Evolutionary conservation across 2,113 vertebrate species (phyloP), one percentile per base, ranked within the genome.

Genomic region (Esox niger): DNA sequence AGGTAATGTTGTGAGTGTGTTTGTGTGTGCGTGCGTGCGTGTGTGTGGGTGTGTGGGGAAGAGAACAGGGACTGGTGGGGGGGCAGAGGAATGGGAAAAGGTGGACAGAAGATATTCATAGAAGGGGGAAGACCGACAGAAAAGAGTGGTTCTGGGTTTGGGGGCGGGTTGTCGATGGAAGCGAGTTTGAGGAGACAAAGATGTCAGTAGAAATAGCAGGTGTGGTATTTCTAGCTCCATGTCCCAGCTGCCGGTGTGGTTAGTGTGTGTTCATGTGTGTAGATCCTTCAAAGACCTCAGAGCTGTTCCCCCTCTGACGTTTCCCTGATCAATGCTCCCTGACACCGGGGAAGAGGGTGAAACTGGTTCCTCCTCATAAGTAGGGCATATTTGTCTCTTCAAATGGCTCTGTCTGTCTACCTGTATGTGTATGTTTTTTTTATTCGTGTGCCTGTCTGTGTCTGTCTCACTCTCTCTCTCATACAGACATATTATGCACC

Each of bases 1-100:
- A 79, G 91, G 97, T 98, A 76, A 88, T 94, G 88, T 6, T 35
- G 26, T 29, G 38, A 54, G 17, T 26, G 3, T 30, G 27, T 27
- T 13, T 46, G 17, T 29, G 27, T 1, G 29, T 30, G 35, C 56
- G 29, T 23, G 32, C 15, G 6, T 6, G 3, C 25, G 17, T 4
- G 25, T 7, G 32, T 11, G 21, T 21, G 21, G 9, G 23, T 9
- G 20, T 1, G 13, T 13, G 4, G 46, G 35, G 35, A 13, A 21
- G 60, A 33, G 10, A 8, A 11, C 20, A 35, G 25, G 26, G 33
- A 11, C n/a, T n/a, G n/a, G n/a, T n/a, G n/a, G 52, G 27, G 46
- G 8, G 27, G 26, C 58, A 30, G n/a, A 26, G 30, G 17, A 62
- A 47, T 29, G 27, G 20, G 7, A 9, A 27, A 10, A 6, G 30